Conservation (phyloP, 2,113 vertebrate species). For the Glareola pratincola region DNA sequence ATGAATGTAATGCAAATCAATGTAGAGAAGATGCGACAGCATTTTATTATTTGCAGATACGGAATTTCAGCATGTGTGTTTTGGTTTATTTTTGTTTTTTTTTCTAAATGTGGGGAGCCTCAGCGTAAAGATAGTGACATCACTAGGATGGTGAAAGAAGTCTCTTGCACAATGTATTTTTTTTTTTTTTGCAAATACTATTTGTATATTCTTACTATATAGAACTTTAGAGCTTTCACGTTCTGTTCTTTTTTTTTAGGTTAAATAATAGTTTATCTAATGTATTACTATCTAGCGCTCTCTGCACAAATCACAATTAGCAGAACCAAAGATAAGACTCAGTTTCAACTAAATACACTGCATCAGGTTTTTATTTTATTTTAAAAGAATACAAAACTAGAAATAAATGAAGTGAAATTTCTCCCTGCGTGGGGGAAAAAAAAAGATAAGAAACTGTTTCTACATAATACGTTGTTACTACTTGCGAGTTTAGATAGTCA, state of each 20-base stretch:
- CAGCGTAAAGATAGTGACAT: not conserved
- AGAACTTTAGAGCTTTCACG: not conserved
- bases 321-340: not conserved
- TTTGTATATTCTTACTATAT: not conserved
- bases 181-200: not conserved
- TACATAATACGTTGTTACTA: not conserved
- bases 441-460: not conserved
- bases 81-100: not conserved
- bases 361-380: not conserved
- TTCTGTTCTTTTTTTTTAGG: not conserved
- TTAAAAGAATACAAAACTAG: not conserved
- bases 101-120: not conserved
- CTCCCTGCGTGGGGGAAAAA: not conserved
- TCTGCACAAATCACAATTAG: not conserved
- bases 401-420: not conserved
- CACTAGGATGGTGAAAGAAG: not conserved
- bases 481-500: not conserved
- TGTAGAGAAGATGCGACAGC: not conserved
- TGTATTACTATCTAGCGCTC: not conserved
- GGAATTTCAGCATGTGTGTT: not conserved
- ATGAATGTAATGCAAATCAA: not conserved
- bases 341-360: not conserved
- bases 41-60: not conserved
- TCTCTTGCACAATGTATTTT: not conserved
- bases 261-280: not conserved